A percentile compares a stretch with the other conserved stretches of the same genome.
Evolutionary conservation across 2,888 invertebrate genomes (phyloP).

Genomic region (Scaeva pyrastri): DNA sequence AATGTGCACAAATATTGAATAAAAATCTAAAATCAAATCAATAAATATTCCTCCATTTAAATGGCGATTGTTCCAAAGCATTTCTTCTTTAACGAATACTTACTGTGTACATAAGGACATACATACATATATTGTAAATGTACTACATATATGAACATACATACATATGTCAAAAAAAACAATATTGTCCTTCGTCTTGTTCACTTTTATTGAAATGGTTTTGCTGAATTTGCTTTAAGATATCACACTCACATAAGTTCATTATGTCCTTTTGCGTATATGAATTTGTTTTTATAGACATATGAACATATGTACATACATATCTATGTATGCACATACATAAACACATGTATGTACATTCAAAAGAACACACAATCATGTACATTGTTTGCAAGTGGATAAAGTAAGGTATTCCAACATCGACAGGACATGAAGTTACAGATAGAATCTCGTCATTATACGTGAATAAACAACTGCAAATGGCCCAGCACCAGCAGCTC

Average conservation of each 20-base stretch:
- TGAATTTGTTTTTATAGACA: too few species aligned
- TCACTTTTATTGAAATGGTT: conserved; percentile 32
- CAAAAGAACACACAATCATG: conserved; percentile 9
- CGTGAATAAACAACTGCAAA: conserved; percentile 41
- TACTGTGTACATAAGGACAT: too few species aligned
- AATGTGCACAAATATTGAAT: conserved; percentile 27
- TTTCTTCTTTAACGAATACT: too few species aligned
- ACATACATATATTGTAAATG: too few species aligned
- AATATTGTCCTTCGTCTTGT: neutral
- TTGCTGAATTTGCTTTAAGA: neutral
- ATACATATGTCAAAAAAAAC: neutral
- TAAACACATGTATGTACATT: neutral
- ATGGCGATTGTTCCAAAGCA: conserved; percentile 7
- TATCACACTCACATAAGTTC: neutral
- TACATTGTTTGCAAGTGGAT: neutral
- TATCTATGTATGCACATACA: neutral
- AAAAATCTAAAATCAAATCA: conserved; percentile 7
- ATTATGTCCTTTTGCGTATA: too few species aligned
- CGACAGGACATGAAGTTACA: neutral
- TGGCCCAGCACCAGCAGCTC: neutral
- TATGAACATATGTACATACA: neutral
- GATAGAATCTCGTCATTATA: conserved; percentile 57
- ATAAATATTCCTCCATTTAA: conserved; percentile 28
- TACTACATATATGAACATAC: neutral
- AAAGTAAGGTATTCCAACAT: conserved; percentile 22